These are phyloP conservation scores for Nothoprocta pentlandii DNA, from an alignment of 2,113 vertebrate genomes.

Conservation along the genomic window DNA sequence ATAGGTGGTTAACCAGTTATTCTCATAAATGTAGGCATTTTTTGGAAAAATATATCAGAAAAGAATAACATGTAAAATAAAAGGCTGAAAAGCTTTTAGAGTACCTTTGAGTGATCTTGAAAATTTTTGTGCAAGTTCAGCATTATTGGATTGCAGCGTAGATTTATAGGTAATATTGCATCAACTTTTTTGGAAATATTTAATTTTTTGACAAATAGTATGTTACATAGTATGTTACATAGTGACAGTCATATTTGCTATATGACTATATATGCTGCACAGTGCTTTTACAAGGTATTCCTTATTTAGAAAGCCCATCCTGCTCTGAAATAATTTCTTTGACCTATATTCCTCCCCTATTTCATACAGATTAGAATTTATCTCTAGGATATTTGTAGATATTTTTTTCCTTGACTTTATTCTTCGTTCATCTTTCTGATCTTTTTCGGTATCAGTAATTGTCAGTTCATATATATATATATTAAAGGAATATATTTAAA, in stretches of 20 bases:
- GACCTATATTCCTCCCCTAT: background rate
- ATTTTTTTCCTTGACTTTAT: background rate
- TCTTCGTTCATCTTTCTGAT: background rate
- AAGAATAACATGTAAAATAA: background rate
- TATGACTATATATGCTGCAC: background rate
- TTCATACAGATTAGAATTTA: background rate
- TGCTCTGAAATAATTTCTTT: background rate
- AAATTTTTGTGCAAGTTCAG: background rate
- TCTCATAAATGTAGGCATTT: background rate
- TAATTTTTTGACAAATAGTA: background rate
- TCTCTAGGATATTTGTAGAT: background rate
- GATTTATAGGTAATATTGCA: background rate
- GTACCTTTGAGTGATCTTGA: background rate
- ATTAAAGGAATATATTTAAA: background rate
- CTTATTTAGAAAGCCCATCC: background rate
- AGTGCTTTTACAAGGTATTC: background rate
- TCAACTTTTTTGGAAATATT: background rate
- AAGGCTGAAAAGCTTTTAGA: background rate
- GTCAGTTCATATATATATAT: background rate
- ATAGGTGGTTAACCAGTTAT: background rate
- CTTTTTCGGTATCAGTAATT: background rate
- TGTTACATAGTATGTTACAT: background rate
- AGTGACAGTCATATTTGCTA: background rate
- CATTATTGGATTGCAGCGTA: background rate
- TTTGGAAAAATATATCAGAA: background rate